Conservation (phyloP, 2,113 vertebrate genomes). For the Saimiri boliviensis region DNA sequence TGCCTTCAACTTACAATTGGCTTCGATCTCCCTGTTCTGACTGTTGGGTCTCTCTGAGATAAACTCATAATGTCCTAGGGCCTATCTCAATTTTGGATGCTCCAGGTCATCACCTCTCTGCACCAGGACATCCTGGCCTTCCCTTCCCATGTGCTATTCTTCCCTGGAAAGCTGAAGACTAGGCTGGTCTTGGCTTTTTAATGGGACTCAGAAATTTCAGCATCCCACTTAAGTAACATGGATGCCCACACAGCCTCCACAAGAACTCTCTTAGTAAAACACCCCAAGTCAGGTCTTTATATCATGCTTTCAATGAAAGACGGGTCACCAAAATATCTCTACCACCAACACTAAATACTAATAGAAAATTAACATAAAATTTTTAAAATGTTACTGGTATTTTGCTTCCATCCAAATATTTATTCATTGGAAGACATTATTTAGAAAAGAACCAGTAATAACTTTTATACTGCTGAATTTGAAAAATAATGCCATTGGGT, state of each 20-base stretch:
- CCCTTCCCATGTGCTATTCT: neutral
- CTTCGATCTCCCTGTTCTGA: neutral
- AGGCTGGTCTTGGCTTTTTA: neutral
- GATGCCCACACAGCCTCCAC: neutral
- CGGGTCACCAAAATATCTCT: neutral
- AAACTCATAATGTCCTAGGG: neutral
- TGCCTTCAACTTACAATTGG: neutral
- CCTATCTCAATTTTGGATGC: neutral
- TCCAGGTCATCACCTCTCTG: neutral
- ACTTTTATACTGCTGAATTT: neutral
- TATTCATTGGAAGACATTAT: neutral
- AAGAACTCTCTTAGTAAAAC: slow-evolving; percentile 41
- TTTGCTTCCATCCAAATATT: neutral
- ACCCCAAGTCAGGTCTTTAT: neutral
- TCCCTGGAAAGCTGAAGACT: neutral
- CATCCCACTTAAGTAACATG: neutral
- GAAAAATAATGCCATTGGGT: neutral
- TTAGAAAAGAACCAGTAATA: neutral
- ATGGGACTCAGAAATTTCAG: neutral
- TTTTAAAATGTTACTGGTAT: neutral
- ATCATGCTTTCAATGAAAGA: slow-evolving; percentile 8
- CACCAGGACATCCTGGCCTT: neutral
- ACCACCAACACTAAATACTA: neutral
- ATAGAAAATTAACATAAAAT: neutral
- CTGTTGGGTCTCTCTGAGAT: neutral